Base-by-base conservation (phyloP, 2,797 vertebrate species). In the Microcaecilia unicolor region DNA sequence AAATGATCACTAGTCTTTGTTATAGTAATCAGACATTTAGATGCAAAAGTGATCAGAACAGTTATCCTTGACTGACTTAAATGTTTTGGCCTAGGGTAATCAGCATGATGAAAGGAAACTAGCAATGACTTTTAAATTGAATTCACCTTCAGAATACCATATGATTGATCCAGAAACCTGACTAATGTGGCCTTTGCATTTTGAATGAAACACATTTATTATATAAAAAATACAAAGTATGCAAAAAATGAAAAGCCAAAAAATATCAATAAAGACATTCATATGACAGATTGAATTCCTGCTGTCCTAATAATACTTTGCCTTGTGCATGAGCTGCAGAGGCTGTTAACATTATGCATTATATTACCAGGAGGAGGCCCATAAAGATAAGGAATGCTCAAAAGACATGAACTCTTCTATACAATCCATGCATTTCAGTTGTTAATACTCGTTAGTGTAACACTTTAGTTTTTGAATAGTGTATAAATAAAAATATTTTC, bases 21-120 rank as follows among this genome's bases (percentile, higher is more conserved):
- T n/a, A n/a, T n/a, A n/a, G n/a, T n/a, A 29, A 5, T 9, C 5
- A 15, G 42, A 26, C 2, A 7, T 32, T 23, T 47, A 56, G 31
- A 15, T 8, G 22, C 20, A 22, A 25, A 41, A 17, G 24, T n/a
- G 31, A 16, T 37, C 34, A 53, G 45, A 32, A 36, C 40, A 53
- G 33, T 48, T 57, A 57, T 57, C 51, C 37, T 46, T 58, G 51
- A 68, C 50, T 55, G 54, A 68, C 48, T 61, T 58, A 51, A 67
- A 54, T 11, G 5, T 61, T 63, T 58, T 64, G 48, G 51, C 57
- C 37, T 36, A 40, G 18, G 50, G 49, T 42, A 51, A 24, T 28
- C 41, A 23, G 11, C 34, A 46, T 29, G 21, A 33, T 43, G 35
- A 61, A 48, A 17, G 29, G 37, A 31, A 63, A 52, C 13, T 61